Conservation (phyloP, 1,140 invertebrate species). For the Telenomus remus region DNA sequence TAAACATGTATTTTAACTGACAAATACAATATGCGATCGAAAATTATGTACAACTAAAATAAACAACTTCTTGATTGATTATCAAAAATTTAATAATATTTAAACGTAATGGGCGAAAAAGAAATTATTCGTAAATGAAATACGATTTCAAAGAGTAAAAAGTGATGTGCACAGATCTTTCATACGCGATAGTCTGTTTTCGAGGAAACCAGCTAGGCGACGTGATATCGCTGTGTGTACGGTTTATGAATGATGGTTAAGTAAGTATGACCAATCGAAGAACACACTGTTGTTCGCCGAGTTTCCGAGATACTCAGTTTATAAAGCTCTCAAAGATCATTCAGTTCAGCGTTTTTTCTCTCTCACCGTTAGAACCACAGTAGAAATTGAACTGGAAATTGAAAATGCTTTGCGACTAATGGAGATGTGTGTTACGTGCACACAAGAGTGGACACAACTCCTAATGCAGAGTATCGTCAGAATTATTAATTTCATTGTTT, state of each 20-base stretch:
- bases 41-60: no score
- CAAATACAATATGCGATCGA: slow-evolving; percentile 5
- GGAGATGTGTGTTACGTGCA: slow-evolving; percentile 46
- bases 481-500: slow-evolving; percentile 40
- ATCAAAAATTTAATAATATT: no score
- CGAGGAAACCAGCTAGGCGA: slow-evolving; percentile 8
- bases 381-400: slow-evolving; percentile 54
- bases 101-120: no score
- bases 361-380: slow-evolving; percentile 42
- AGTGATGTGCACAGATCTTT: slow-evolving; percentile 19
- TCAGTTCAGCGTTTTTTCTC: slow-evolving; percentile 41
- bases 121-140: no score
- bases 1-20: no score
- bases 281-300: slow-evolving; percentile 18
- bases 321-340: slow-evolving; percentile 54
- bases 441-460: slow-evolving; percentile 13
- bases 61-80: no score
- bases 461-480: slow-evolving; percentile 41
- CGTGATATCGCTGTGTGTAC: slow-evolving; percentile 23
- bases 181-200: slow-evolving; percentile 35
- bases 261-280: slow-evolving; percentile 50
- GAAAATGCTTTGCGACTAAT: slow-evolving; percentile 37
- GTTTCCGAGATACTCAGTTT: slow-evolving; percentile 37
- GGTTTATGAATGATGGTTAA: slow-evolving; percentile 38
- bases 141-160: no score